Percentiles rank a stretch among this genome's conserved stretches.
Conservation (phyloP, 2,888 invertebrate genomes). For the Cataglyphis rosenhaueri region DNA sequence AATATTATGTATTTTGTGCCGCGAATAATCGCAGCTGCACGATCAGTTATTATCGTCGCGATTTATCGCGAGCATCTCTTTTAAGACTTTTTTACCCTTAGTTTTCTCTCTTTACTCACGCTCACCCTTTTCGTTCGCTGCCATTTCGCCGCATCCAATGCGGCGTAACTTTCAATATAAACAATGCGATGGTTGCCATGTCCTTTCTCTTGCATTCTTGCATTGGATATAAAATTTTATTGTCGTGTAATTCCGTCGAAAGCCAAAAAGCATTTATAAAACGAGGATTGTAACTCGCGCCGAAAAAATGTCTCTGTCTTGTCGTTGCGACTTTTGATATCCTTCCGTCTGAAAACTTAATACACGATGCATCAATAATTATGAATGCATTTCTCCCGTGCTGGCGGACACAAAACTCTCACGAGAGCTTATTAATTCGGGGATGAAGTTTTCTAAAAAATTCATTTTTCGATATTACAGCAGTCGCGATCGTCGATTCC, state of each 20-base stretch:
- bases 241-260: slow-evolving; percentile 4
- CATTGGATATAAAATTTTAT: slow-evolving; percentile 27
- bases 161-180: slow-evolving; percentile 47
- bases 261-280: background rate
- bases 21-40: background rate
- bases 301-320: slow-evolving; percentile 3
- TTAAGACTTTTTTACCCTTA: slow-evolving; percentile 21
- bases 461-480: slow-evolving; percentile 3
- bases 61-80: slow-evolving; percentile 29
- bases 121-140: background rate
- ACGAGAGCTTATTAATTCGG: slow-evolving; percentile 7
- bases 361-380: background rate
- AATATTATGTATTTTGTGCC: background rate
- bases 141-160: slow-evolving; percentile 2
- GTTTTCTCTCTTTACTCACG: background rate
- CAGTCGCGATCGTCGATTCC: slow-evolving; percentile 60
- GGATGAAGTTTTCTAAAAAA: slow-evolving; percentile 21
- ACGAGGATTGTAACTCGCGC: background rate
- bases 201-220: background rate
- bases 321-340: background rate
- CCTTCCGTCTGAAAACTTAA: background rate
- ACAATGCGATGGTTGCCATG: background rate
- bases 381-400: background rate
- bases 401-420: background rate
- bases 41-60: slow-evolving; percentile 25